Conservation (phyloP, 2,113 vertebrate species). For the Bambusicola thoracicus region DNA sequence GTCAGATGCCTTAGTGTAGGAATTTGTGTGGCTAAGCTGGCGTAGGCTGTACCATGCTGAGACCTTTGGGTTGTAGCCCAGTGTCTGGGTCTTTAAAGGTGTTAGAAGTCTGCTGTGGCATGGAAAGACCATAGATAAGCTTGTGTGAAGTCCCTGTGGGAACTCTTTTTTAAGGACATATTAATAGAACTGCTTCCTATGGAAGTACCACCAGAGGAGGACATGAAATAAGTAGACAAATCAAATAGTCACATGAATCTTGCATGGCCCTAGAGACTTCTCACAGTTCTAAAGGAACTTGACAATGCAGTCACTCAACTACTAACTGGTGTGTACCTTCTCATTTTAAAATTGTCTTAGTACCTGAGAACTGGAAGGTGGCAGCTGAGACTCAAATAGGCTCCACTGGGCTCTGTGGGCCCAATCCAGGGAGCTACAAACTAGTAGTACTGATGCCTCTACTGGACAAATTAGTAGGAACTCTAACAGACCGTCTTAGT, state of each 20-base stretch:
- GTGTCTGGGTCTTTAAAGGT: fast-evolving
- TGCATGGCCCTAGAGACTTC: not conserved
- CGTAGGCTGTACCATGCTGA: fast-evolving
- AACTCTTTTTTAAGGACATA: fast-evolving
- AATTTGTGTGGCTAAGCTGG: not conserved
- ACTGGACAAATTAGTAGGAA: not conserved
- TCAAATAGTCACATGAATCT: not conserved
- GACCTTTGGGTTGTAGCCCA: not conserved
- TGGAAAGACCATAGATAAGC: not conserved
- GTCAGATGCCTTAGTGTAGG: not conserved
- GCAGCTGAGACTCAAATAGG: not conserved
- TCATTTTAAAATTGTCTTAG: not conserved
- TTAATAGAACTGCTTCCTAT: fast-evolving
- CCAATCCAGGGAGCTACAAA: not conserved
- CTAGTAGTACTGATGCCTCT: not conserved
- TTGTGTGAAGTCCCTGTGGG: not conserved
- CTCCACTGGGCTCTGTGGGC: not conserved
- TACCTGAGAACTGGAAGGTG: not conserved
- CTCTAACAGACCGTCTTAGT: not conserved
- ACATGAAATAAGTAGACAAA: not conserved
- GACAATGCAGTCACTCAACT: not conserved
- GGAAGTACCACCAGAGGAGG: not conserved
- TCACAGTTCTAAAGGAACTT: not conserved
- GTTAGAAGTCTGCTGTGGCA: not conserved
- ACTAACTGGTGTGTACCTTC: not conserved